phyloP scores from a whole-genome alignment of 2,888 invertebrate species.

The Drosophila paramelanica region DNA sequence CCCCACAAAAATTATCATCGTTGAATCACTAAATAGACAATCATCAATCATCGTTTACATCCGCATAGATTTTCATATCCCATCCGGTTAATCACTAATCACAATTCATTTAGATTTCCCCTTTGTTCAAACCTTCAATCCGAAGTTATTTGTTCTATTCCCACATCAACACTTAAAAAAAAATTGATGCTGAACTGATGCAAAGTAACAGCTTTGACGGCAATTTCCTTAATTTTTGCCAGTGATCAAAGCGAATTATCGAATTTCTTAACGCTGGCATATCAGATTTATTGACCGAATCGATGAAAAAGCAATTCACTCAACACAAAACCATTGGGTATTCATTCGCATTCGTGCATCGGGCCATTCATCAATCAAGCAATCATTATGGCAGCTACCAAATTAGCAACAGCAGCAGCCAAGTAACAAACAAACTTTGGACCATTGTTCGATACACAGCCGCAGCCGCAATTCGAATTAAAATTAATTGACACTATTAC shows the following conservation, averaged over 20 bases:
- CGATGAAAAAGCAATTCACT: slow-evolving; percentile 65
- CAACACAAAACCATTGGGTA: slow-evolving; percentile 48
- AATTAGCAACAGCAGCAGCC: slow-evolving; percentile 57
- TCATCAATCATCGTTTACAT: not conserved
- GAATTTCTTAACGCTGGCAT: not conserved
- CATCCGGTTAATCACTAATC: slow-evolving; percentile 10
- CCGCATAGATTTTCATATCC: not conserved
- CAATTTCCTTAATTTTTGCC: slow-evolving; percentile 4
- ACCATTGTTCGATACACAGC: slow-evolving; percentile 25
- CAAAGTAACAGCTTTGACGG: slow-evolving; percentile 12
- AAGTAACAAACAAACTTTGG: slow-evolving; percentile 19
- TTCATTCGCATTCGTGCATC: slow-evolving; percentile 44
- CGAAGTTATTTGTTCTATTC: slow-evolving; percentile 21
- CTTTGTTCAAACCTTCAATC: not conserved
- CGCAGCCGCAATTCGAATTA: slow-evolving; percentile 33
- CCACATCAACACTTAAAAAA: slow-evolving; percentile 28
- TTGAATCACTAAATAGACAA: not conserved
- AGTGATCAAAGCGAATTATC: not conserved
- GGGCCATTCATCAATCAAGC: slow-evolving; percentile 55
- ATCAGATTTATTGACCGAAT: slow-evolving; percentile 19
- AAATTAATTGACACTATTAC: slow-evolving; percentile 49
- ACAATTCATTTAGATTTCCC: slow-evolving; percentile 3
- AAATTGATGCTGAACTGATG: slow-evolving; percentile 4
- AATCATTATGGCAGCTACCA: slow-evolving; percentile 64
- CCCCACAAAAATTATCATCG: not conserved